phyloP scores from a whole-genome alignment of 2,113 vertebrate species.

The Actinemys pallida region DNA sequence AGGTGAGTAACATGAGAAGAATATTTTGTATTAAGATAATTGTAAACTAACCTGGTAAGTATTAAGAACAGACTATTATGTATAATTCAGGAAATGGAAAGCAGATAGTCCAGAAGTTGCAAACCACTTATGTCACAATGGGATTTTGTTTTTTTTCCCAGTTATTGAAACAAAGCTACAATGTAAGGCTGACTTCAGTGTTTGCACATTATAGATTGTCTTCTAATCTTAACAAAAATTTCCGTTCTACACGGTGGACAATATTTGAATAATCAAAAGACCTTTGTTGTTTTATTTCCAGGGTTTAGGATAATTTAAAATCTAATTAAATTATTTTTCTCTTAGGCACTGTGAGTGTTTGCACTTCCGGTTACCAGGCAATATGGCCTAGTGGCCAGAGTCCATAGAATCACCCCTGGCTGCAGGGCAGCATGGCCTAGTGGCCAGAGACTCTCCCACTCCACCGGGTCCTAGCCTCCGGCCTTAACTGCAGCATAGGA shows the following conservation, averaged over 20 bases:
- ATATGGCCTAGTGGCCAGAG: too few relatives aligned
- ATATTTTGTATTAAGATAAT: neutral
- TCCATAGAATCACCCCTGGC: too few relatives aligned
- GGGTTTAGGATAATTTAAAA: neutral
- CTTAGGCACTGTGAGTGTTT: neutral
- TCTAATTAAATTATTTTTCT: neutral
- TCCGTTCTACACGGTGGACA: neutral
- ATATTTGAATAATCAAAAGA: neutral
- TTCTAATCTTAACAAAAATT: neutral
- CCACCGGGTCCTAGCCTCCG: too few relatives aligned
- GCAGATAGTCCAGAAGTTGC: too few relatives aligned
- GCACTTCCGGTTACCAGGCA: too few relatives aligned
- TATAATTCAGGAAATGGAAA: too few relatives aligned
- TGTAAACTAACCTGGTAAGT: neutral
- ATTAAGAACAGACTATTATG: neutral
- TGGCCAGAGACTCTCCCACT: too few relatives aligned
- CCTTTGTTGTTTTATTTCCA: accelerated
- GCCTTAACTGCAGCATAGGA: too few relatives aligned
- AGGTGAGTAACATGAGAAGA: neutral
- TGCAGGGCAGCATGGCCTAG: too few relatives aligned
- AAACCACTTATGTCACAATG: neutral
- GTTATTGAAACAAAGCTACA: neutral
- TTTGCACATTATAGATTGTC: neutral
- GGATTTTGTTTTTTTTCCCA: neutral
- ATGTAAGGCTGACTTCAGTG: neutral